Conservation (phyloP, 2,888 invertebrate genomes). For the Bhutanitis thaidina region DNA sequence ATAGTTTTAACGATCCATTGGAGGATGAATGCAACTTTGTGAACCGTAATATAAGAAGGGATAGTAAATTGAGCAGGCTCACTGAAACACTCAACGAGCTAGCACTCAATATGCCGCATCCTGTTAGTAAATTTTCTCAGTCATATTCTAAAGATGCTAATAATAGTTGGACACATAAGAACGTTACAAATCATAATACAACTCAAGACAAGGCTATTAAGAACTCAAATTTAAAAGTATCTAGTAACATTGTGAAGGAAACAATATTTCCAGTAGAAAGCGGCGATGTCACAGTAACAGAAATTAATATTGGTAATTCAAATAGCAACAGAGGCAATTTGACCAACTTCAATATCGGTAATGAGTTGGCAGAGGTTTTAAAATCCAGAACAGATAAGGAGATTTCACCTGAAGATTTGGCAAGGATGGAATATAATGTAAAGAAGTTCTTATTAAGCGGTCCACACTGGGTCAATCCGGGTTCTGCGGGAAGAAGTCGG, state of each 20-base stretch:
- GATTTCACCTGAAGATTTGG: slow-evolving; percentile 80
- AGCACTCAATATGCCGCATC: slow-evolving; percentile 73
- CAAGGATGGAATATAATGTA: slow-evolving; percentile 88
- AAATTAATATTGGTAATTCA: slow-evolving; percentile 54
- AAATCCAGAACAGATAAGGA: slow-evolving; percentile 57
- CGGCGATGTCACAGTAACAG: slow-evolving; percentile 58
- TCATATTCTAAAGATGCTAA: slow-evolving; percentile 50
- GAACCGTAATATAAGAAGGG: slow-evolving; percentile 49
- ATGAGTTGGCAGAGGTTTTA: slow-evolving; percentile 44
- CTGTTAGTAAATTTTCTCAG: slow-evolving; percentile 69
- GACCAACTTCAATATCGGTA: slow-evolving; percentile 8
- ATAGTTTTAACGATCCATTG: slow-evolving; percentile 63
- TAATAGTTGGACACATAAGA: slow-evolving; percentile 51
- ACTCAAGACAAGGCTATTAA: slow-evolving; percentile 39
- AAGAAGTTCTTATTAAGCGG: slow-evolving; percentile 85
- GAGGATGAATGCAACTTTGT: slow-evolving; percentile 63
- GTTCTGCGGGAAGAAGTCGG: slow-evolving; percentile 52
- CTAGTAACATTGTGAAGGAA: slow-evolving; percentile 58
- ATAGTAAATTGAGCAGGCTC: slow-evolving; percentile 58
- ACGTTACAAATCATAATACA: slow-evolving; percentile 30
- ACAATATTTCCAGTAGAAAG: slow-evolving; percentile 68
- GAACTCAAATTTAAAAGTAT: slow-evolving; percentile 38
- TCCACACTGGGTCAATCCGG: slow-evolving; percentile 60
- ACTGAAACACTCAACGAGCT: slow-evolving; percentile 68
- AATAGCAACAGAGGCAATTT: slow-evolving; percentile 30